Conservation (phyloP, 2,888 invertebrate genomes). For the Cephus nigrinus region DNA sequence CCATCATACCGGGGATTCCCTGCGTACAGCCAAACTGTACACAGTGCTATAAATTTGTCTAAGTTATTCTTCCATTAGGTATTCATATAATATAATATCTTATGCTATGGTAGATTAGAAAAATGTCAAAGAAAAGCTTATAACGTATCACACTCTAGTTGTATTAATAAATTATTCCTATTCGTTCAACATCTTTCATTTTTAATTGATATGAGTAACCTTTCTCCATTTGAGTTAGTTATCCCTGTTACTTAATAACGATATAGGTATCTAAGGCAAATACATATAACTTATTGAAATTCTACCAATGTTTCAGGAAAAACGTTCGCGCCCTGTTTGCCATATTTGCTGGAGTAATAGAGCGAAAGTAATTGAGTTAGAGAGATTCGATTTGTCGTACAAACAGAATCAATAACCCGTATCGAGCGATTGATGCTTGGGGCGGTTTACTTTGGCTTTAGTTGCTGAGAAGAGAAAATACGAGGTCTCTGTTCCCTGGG, state of each 20-base stretch:
- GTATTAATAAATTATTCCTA: not conserved
- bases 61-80: constrained; percentile 11
- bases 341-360: constrained; percentile 40
- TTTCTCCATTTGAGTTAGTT: not conserved
- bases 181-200: not conserved
- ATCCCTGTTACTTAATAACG: not conserved
- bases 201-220: not conserved
- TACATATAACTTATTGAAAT: not conserved
- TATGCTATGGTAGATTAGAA: not conserved
- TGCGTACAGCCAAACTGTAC: constrained; percentile 61
- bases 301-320: not conserved
- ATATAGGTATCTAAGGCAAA: not conserved
- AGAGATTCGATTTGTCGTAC: constrained; percentile 56
- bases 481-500: constrained; percentile 12
- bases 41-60: constrained; percentile 58
- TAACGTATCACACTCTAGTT: not conserved
- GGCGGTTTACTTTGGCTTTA: constrained; percentile 50
- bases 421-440: constrained; percentile 40
- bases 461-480: constrained; percentile 40
- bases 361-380: constrained; percentile 56
- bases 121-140: not conserved
- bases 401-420: constrained; percentile 48
- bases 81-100: not conserved
- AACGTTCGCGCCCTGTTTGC: constrained; percentile 10
- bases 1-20: constrained; percentile 55